Conservation (phyloP, 2,888 invertebrate genomes). For the Trissolcus japonicus region DNA sequence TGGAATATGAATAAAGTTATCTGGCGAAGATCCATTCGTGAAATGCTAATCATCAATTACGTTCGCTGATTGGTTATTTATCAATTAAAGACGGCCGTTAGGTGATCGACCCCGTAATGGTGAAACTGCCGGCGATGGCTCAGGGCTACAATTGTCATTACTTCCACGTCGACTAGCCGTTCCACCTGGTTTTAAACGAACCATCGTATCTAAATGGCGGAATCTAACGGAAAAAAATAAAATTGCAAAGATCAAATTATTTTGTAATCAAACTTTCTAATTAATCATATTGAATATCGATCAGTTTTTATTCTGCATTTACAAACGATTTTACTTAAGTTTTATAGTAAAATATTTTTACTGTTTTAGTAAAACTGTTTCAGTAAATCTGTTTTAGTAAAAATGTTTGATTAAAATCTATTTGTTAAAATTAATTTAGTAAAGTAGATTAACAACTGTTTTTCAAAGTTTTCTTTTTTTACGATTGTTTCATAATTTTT, state of each 20-base stretch:
- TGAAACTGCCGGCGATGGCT: slow-evolving; percentile 81
- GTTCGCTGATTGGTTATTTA: slow-evolving; percentile 26
- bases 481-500: not conserved
- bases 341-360: too few relatives aligned
- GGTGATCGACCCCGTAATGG: slow-evolving; percentile 71
- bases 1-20: too few relatives aligned
- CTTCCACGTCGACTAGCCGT: slow-evolving; percentile 78
- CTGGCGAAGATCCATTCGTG: too few relatives aligned
- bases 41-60: slow-evolving; percentile 12
- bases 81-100: slow-evolving; percentile 69
- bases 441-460: too few relatives aligned
- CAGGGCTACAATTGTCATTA: slow-evolving; percentile 81
- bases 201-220: slow-evolving; percentile 91
- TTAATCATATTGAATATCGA: too few relatives aligned
- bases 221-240: slow-evolving; percentile 79
- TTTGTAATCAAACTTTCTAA: too few relatives aligned
- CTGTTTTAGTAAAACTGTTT: too few relatives aligned
- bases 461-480: not conserved
- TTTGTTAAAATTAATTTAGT: too few relatives aligned
- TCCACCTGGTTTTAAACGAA: slow-evolving; percentile 83
- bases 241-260: not conserved
- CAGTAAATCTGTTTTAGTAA: too few relatives aligned
- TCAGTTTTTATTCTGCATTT: too few relatives aligned
- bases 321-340: too few relatives aligned
- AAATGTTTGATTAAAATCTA: too few relatives aligned